Conservation (phyloP, 2,113 vertebrate species). For the Mystacornis crossleyi region DNA sequence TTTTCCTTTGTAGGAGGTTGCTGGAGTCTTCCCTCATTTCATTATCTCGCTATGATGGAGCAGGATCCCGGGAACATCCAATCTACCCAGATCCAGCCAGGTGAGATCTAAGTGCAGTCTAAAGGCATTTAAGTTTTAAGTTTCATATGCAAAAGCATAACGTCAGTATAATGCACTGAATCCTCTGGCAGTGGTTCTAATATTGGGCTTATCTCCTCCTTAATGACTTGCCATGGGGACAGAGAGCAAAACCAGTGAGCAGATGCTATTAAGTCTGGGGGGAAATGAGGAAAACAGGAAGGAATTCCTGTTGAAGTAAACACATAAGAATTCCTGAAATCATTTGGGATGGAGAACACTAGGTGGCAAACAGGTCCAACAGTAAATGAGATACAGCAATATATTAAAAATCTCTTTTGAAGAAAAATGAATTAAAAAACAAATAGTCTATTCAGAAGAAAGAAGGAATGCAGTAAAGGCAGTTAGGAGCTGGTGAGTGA, state of each 20-base stretch:
- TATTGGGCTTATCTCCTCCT: not conserved
- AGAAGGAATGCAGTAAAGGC: not conserved
- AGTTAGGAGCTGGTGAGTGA: not conserved
- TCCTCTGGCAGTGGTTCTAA: not conserved
- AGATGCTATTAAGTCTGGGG: not conserved
- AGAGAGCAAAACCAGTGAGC: not conserved
- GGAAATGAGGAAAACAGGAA: not conserved
- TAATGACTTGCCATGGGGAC: not conserved
- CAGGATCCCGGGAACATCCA: constrained; percentile 95
- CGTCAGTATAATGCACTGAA: not conserved
- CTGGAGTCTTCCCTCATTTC: constrained; percentile 96
- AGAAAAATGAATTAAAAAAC: not conserved
- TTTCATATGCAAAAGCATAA: not conserved
- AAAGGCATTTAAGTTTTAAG: not conserved
- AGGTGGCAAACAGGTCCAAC: constrained; percentile 13
- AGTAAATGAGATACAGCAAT: not conserved
- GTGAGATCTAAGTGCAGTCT: constrained; percentile 75
- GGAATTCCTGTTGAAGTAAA: not conserved
- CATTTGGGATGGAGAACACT: not conserved
- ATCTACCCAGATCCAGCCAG: constrained; percentile 98
- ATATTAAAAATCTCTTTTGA: not conserved
- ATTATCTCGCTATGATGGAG: constrained; percentile 94
- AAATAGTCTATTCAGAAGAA: not conserved
- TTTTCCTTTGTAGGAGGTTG: constrained; percentile 85
- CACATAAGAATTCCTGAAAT: not conserved